phyloP scores from a whole-genome alignment of 1,140 invertebrate genomes.

The Dysdera silvatica region DNA sequence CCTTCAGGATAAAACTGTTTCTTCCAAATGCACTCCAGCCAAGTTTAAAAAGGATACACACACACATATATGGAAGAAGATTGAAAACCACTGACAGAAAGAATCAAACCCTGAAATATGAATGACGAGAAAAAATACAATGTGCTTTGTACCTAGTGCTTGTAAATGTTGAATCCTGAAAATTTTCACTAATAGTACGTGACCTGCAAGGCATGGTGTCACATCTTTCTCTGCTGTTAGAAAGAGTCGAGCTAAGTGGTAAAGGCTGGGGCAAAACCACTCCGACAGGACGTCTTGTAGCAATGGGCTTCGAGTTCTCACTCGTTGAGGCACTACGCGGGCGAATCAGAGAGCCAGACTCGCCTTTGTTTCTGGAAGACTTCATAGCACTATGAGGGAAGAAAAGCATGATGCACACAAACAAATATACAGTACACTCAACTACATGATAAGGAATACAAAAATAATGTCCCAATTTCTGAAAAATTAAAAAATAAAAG shows the following conservation, averaged over 20 bases:
- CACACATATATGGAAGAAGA: too few relatives aligned
- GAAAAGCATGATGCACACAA: too few relatives aligned
- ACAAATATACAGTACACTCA: too few relatives aligned
- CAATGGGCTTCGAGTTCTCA: slow-evolving; percentile 27
- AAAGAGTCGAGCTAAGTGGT: slow-evolving; percentile 3
- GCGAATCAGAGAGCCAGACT: slow-evolving; percentile 15
- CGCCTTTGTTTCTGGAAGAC: slow-evolving; percentile 28
- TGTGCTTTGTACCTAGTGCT: slow-evolving; percentile 1
- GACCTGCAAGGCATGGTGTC: slow-evolving; percentile 67
- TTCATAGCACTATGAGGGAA: slow-evolving; percentile 31
- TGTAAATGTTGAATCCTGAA: slow-evolving; percentile 24
- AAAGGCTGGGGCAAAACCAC: slow-evolving; percentile 13
- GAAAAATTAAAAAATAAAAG: not conserved
- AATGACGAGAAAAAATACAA: too few relatives aligned
- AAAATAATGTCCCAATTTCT: not conserved
- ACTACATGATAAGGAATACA: not conserved
- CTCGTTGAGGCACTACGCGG: slow-evolving; percentile 32
- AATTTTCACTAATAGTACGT: slow-evolving; percentile 54
- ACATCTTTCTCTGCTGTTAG: slow-evolving; percentile 56
- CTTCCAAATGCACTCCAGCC: too few relatives aligned
- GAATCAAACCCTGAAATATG: too few relatives aligned
- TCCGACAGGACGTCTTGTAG: slow-evolving; percentile 21
- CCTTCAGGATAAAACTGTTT: too few relatives aligned
- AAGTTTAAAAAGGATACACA: too few relatives aligned
- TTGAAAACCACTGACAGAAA: too few relatives aligned